A percentile compares a stretch with the other conserved stretches of the same genome.
These are phyloP conservation scores for Serinus canaria DNA, from an alignment of 2,113 vertebrate genomes.

Conservation along the genomic window DNA sequence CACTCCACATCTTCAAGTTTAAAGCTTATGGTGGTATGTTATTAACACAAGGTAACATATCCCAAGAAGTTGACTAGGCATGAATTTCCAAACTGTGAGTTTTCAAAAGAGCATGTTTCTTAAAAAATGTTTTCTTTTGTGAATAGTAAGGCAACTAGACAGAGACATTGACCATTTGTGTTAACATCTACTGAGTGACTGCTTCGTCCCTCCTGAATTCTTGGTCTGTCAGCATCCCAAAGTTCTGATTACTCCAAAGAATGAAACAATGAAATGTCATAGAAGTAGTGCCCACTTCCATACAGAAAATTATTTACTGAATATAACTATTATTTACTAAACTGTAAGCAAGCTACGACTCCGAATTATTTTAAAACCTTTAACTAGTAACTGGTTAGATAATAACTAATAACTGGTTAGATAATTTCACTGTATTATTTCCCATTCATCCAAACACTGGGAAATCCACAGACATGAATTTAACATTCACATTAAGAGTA, in stretches of 20 bases:
- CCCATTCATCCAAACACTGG: background rate
- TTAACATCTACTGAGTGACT: background rate
- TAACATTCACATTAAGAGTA: background rate
- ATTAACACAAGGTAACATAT: background rate
- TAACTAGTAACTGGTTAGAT: background rate
- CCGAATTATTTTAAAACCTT: background rate
- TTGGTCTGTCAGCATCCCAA: background rate
- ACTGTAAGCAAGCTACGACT: background rate
- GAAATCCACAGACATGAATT: background rate
- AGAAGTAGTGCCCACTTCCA: background rate
- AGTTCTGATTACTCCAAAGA: background rate
- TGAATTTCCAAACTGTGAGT: background rate
- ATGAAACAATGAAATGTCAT: background rate
- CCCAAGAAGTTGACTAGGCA: background rate
- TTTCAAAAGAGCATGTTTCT: background rate
- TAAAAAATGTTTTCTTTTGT: background rate
- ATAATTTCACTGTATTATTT: background rate
- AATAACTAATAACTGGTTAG: background rate
- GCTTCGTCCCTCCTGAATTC: background rate
- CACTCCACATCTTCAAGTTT: background rate
- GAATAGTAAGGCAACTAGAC: background rate
- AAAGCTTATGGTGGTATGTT: background rate
- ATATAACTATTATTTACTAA: background rate
- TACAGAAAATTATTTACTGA: background rate
- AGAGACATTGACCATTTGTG: background rate